These are phyloP conservation scores for Cyprinodon diabolis DNA, from an alignment of 2,797 vertebrate genomes.

Conservation along the genomic window DNA sequence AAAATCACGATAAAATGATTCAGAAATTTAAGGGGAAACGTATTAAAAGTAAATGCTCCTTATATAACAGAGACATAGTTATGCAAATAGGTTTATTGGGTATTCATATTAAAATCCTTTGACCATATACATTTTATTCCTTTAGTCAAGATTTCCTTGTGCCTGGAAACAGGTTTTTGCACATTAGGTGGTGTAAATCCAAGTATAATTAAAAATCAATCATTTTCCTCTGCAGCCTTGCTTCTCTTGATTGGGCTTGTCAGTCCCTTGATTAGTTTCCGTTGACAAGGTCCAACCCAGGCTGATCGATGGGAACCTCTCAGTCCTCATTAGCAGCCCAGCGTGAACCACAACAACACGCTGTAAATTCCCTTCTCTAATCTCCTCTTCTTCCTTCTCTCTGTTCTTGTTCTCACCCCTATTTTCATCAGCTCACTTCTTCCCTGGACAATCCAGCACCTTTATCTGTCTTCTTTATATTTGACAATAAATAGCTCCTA, in stretches of 20 bases:
- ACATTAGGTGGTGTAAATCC: slow-evolving; percentile 31
- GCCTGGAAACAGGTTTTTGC: slow-evolving; percentile 15
- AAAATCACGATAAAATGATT: not conserved
- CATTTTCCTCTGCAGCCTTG: slow-evolving; percentile 9
- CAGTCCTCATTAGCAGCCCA: slow-evolving; percentile 39
- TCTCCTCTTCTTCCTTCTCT: slow-evolving; percentile 15
- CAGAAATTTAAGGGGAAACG: not conserved
- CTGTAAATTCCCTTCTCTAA: slow-evolving; percentile 18
- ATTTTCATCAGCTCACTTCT: slow-evolving; percentile 28
- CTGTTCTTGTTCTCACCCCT: slow-evolving; percentile 6
- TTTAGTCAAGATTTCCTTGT: not conserved
- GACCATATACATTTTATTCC: too few relatives aligned
- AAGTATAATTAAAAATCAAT: slow-evolving; percentile 49
- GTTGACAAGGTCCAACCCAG: slow-evolving; percentile 49
- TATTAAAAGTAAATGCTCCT: not conserved
- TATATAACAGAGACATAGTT: not conserved
- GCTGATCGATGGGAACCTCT: slow-evolving; percentile 38
- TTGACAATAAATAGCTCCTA: slow-evolving; percentile 27
- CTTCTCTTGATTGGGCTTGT: slow-evolving; percentile 28
- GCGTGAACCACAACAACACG: slow-evolving; percentile 23
- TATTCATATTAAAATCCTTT: not conserved
- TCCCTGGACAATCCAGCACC: slow-evolving; percentile 23
- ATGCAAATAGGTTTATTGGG: not conserved
- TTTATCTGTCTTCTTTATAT: slow-evolving; percentile 39
- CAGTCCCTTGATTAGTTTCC: slow-evolving; percentile 40